phyloP scores from a whole-genome alignment of 2,888 invertebrate genomes.

The Dendrolimus houi region DNA sequence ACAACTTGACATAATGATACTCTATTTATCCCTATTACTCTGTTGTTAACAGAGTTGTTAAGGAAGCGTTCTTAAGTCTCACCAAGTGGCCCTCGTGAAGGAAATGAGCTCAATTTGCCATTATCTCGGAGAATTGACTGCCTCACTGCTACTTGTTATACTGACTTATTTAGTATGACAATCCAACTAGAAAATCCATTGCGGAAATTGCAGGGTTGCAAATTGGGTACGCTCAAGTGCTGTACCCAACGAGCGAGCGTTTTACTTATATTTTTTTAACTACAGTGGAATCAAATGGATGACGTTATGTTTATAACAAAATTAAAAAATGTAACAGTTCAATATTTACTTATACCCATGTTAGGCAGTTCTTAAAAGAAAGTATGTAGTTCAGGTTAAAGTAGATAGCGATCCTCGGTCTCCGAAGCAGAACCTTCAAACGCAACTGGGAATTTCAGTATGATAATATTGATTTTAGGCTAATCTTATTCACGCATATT shows the following conservation, averaged over 20 bases:
- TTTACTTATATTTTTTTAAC: conserved; percentile 22
- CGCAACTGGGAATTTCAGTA: too few relatives aligned
- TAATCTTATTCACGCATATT: too few relatives aligned
- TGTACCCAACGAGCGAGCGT: conserved; percentile 14
- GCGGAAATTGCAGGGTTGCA: conserved; percentile 38
- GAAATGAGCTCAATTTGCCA: conserved; percentile 66
- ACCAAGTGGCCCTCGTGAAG: conserved; percentile 34
- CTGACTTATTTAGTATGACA: conserved; percentile 43
- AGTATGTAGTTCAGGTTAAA: too few relatives aligned
- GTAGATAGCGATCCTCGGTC: too few relatives aligned
- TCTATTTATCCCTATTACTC: conserved; percentile 35
- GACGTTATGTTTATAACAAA: neutral
- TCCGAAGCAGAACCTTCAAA: too few relatives aligned
- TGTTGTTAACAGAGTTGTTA: conserved; percentile 40
- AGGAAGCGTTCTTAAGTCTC: conserved; percentile 37
- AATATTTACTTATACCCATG: too few relatives aligned
- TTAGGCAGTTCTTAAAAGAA: too few relatives aligned
- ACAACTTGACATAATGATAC: neutral
- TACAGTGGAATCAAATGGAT: neutral
- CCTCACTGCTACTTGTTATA: conserved; percentile 35
- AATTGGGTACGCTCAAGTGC: conserved; percentile 33
- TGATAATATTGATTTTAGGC: too few relatives aligned
- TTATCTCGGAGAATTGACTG: conserved; percentile 54
- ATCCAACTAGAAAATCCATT: conserved; percentile 42
- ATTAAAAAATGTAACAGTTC: too few relatives aligned